Conservation (phyloP, 1,140 invertebrate species). For the Drosophila sp. region DNA sequence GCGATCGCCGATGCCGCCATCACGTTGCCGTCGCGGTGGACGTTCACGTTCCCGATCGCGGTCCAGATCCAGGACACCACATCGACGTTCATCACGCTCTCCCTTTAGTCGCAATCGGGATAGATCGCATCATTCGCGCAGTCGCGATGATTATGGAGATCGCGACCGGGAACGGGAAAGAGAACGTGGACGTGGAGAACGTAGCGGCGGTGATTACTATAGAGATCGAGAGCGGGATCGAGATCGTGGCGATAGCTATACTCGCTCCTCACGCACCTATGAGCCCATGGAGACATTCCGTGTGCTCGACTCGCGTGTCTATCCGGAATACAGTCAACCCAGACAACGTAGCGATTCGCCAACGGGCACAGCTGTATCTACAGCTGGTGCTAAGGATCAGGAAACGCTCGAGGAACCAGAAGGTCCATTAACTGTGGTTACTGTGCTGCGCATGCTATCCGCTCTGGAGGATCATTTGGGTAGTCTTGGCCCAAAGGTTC, state of each 20-base stretch:
- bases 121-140: conserved; percentile 32
- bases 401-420: conserved; percentile 51
- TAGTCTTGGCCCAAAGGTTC: conserved; percentile 91
- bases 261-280: conserved; percentile 39
- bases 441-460: conserved; percentile 89
- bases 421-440: conserved; percentile 87
- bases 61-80: conserved; percentile 50
- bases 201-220: conserved; percentile 23
- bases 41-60: conserved; percentile 64
- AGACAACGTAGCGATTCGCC: conserved; percentile 51
- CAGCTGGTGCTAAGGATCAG: conserved; percentile 35
- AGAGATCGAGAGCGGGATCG: conserved; percentile 13
- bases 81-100: conserved; percentile 61
- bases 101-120: conserved; percentile 37
- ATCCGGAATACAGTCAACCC: conserved; percentile 62
- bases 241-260: conserved; percentile 17
- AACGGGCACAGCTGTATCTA: neutral
- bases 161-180: conserved; percentile 12
- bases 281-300: conserved; percentile 57
- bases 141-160: conserved; percentile 26
- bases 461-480: conserved; percentile 92
- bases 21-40: conserved; percentile 61
- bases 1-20: conserved; percentile 36
- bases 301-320: conserved; percentile 58
- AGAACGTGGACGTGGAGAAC: conserved; percentile 7